Conservation (phyloP, 2,888 invertebrate species). For the Macaria notata region DNA sequence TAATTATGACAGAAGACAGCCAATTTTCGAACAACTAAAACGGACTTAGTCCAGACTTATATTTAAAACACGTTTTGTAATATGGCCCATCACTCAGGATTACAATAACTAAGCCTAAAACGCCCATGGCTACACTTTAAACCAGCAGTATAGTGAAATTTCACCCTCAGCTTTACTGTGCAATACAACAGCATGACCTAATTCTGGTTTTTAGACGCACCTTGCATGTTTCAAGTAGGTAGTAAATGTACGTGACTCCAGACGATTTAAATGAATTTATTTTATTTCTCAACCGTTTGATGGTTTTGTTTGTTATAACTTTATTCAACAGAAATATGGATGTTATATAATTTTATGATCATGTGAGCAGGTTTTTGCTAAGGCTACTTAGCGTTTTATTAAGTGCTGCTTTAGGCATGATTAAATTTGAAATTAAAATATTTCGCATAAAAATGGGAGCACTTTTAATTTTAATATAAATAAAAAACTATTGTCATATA, state of each 20-base stretch:
- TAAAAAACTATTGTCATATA: no score
- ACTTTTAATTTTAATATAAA: no score
- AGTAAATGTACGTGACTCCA: slow-evolving; percentile 24
- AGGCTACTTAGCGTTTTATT: neutral
- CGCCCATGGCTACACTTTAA: no score
- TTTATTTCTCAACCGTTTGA: slow-evolving; percentile 6
- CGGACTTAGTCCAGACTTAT: no score
- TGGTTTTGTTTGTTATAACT: slow-evolving; percentile 9
- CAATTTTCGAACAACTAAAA: no score
- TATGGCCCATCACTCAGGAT: no score
- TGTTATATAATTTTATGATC: slow-evolving; percentile 5
- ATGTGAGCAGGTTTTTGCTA: slow-evolving; percentile 1
- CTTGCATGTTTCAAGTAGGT: slow-evolving; percentile 22
- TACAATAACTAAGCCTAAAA: no score
- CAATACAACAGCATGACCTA: slow-evolving; percentile 31
- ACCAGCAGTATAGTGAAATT: neutral
- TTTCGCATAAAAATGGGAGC: no score
- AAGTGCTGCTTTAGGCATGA: neutral
- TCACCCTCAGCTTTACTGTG: slow-evolving; percentile 13
- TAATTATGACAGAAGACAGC: no score
- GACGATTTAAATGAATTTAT: slow-evolving; percentile 10
- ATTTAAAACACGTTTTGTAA: no score
- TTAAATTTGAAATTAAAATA: neutral
- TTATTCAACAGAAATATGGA: slow-evolving; percentile 12
- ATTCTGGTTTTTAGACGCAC: slow-evolving; percentile 22